A percentile compares a stretch with the other conserved stretches of the same genome.
phyloP scores from a whole-genome alignment of 2,797 vertebrate genomes.

The Sciaenops ocellatus region DNA sequence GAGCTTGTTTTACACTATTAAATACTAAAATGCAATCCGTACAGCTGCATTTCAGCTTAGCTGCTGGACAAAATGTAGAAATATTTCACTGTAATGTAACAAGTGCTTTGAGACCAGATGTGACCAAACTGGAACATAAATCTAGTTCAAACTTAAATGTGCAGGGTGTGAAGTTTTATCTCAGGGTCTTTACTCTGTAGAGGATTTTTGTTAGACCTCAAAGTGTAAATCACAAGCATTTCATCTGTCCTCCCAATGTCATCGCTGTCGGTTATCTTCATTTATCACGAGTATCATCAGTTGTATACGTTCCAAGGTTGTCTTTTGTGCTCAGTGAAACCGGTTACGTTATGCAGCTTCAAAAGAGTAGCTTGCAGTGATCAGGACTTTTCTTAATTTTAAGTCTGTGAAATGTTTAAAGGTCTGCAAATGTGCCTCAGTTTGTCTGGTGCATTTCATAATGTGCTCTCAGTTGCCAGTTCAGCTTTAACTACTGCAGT shows the following conservation, averaged over 20 bases:
- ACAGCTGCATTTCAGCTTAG: not conserved
- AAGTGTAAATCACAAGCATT: not conserved
- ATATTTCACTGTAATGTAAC: constrained; percentile 2
- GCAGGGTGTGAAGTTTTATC: not conserved
- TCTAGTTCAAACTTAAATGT: constrained; percentile 20
- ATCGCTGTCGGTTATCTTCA: not conserved
- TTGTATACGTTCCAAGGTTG: not conserved
- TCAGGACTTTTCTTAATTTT: not conserved
- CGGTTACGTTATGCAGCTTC: not conserved
- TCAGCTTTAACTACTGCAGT: not conserved
- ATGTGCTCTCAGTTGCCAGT: not conserved
- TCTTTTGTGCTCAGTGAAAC: not conserved
- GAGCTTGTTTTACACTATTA: not conserved
- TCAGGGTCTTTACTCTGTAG: not conserved
- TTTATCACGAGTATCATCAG: not conserved
- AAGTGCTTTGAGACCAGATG: constrained; percentile 34
- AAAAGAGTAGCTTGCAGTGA: not conserved
- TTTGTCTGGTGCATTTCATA: no score
- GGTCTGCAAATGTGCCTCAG: no score
- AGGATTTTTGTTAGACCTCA: not conserved
- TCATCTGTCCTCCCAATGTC: not conserved
- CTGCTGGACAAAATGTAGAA: not conserved
- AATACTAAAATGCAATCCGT: not conserved
- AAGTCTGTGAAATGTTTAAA: constrained; percentile 1
- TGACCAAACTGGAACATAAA: constrained; percentile 14